Conservation (phyloP, 2,888 invertebrate genomes). For the Ypsolopha sequella region DNA sequence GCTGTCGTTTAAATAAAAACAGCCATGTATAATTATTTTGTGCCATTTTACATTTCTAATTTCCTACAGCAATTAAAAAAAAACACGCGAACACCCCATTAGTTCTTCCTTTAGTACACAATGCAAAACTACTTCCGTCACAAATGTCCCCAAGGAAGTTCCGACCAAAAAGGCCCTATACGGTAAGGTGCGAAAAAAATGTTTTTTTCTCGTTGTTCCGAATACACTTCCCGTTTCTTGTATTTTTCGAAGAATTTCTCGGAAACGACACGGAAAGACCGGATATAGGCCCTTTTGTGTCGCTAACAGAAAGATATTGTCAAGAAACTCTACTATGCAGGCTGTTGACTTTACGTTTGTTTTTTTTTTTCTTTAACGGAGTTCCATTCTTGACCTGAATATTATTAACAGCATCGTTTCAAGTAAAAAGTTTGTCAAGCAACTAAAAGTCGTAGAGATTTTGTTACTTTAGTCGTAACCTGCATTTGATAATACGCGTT, state of each 20-base stretch:
- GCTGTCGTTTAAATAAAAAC: too few species aligned
- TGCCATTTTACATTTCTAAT: not conserved
- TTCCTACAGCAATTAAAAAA: not conserved
- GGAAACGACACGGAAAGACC: conserved; percentile 49
- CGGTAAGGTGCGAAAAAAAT: conserved; percentile 36
- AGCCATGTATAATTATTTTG: too few species aligned
- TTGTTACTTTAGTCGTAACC: too few species aligned
- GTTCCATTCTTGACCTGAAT: conserved; percentile 26
- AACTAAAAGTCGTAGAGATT: conserved; percentile 13
- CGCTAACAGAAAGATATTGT: conserved; percentile 35
- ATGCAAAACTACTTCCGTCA: not conserved
- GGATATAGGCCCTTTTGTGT: conserved; percentile 63
- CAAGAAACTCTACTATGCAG: conserved; percentile 11
- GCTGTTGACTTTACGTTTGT: conserved; percentile 44
- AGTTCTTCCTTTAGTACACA: not conserved
- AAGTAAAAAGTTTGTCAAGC: too few species aligned
- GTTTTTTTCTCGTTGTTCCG: conserved; percentile 57
- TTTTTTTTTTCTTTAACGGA: conserved; percentile 32
- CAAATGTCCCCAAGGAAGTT: not conserved
- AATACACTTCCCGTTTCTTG: conserved; percentile 65
- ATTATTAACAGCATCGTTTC: too few species aligned
- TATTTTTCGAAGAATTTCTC: conserved; percentile 61
- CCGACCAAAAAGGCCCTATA: conserved; percentile 19
- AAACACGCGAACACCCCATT: not conserved
- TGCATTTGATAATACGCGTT: too few species aligned